Evolutionary conservation across 2,113 vertebrate species (phyloP).

Genomic region (Amphilophus citrinellus): DNA sequence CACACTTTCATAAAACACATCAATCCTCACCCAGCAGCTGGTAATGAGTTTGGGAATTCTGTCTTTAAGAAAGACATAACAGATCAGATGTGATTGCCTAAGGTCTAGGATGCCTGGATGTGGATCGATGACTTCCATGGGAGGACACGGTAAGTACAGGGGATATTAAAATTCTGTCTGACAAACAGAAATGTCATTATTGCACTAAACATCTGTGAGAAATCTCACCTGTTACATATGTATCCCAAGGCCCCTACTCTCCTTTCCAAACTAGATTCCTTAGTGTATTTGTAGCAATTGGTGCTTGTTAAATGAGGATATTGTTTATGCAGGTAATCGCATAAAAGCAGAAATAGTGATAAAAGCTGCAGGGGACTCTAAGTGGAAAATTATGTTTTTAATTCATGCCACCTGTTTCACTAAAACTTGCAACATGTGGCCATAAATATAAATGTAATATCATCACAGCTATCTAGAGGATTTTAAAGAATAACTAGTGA

Average conservation of each 20-base stretch:
- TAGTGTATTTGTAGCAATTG: neutral
- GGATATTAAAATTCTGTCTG: slow-evolving; percentile 21
- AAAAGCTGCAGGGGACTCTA: slow-evolving; percentile 9
- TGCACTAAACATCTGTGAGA: neutral
- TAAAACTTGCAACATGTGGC: neutral
- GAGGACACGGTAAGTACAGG: neutral
- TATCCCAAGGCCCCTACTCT: neutral
- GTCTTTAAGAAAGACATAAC: slow-evolving; percentile 5
- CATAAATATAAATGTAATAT: neutral
- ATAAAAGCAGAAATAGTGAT: slow-evolving; percentile 12
- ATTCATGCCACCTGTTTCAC: neutral
- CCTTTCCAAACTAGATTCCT: slow-evolving; percentile 3
- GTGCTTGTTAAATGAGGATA: neutral
- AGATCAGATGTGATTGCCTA: neutral
- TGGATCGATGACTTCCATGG: slow-evolving; percentile 37
- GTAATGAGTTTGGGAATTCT: slow-evolving; percentile 15
- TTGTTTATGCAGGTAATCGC: slow-evolving; percentile 12
- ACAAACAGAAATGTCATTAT: slow-evolving; percentile 29
- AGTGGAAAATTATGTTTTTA: slow-evolving; percentile 21
- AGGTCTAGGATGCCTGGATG: slow-evolving; percentile 11
- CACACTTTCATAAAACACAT: neutral
- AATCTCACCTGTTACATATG: slow-evolving; percentile 16
- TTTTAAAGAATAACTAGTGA: slow-evolving; percentile 16
- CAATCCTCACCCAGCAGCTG: neutral
- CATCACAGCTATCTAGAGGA: neutral